Base-by-base conservation (phyloP, 2,113 vertebrate species). In the Callocephalon fimbriatum region DNA sequence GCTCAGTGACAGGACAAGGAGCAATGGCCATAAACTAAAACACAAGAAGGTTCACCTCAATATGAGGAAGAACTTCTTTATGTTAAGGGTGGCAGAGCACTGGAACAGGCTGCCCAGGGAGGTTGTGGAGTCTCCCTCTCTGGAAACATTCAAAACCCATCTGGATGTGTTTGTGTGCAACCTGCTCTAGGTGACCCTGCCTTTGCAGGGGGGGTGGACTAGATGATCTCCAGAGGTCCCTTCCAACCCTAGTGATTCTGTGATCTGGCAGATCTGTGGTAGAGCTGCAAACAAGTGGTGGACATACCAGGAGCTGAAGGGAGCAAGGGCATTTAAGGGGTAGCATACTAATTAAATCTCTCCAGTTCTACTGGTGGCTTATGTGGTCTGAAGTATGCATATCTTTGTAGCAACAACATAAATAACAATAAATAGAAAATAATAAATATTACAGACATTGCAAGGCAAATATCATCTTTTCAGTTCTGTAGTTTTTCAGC, bases 331-430 rank as follows among this genome's bases (percentile, higher is more conserved):
- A 48, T 91, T 86, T n/a, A 80, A 65, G 7, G 8, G 23, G 27
- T 17, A 72, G 5, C 5, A 63, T 32, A 35, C 6, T 38, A 50
- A 86, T 6, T 42, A 54, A 86, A 70, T 14, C 1, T 44, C 17
- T 42, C 15, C 13, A 54, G 12, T 83, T 50, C 72, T 59, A 59
- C 15, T 37, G 23, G 7, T 29, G 35, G 23, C 5, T 12, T 5
- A 1, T 8, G 22, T 21, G 27, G 15, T 86, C 23, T 74, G 25
- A 81, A 59, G 5, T 35, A 76, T 0, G 0, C 2, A 4, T 37
- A 5, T 50, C 12, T 70, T 61, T 74, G 25, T 48, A 53, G 4
- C 29, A 81, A 45, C 7, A 51, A 32, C 12, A 23, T 31, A 20
- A 70, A 80, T 48, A 40, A 31, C 1, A 76, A 27, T 25, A 66